These are phyloP conservation scores for Anthrax anthrax DNA, from an alignment of 2,888 invertebrate genomes.

Conservation along the genomic window DNA sequence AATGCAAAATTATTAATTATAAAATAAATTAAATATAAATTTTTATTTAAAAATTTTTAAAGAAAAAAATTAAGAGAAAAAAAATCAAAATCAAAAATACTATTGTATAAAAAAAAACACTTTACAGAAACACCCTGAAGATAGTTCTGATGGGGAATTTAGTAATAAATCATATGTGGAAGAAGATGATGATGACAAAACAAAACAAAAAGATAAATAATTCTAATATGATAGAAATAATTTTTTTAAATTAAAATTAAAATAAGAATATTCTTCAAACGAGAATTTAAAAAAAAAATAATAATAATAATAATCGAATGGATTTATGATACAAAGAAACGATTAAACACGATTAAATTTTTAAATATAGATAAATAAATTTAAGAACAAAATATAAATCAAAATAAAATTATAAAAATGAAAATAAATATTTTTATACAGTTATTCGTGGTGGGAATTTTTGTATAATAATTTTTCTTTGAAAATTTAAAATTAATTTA, in stretches of 20 bases:
- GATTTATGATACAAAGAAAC: too few relatives aligned
- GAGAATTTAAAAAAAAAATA: background rate
- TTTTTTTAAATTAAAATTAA: background rate
- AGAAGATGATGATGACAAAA: slow-evolving; percentile 2
- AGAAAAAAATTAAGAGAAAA: background rate
- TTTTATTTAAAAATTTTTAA: too few relatives aligned
- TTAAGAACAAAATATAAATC: too few relatives aligned
- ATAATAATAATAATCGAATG: background rate
- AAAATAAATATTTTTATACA: too few relatives aligned
- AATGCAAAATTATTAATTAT: too few relatives aligned
- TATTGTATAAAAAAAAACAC: background rate
- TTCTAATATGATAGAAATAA: background rate
- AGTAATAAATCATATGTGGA: slow-evolving; percentile 1
- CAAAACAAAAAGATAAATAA: background rate
- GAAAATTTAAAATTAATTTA: too few relatives aligned
- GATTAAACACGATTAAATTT: too few relatives aligned
- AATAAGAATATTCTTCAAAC: background rate
- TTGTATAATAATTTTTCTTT: too few relatives aligned
- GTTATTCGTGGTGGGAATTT: too few relatives aligned
- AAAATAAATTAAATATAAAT: too few relatives aligned
- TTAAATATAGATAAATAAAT: too few relatives aligned
- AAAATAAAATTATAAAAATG: too few relatives aligned
- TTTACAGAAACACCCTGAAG: slow-evolving; percentile 10
- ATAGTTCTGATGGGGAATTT: slow-evolving; percentile 6
- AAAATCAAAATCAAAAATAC: background rate